These are phyloP conservation scores for Amphipoea oculea DNA, from an alignment of 2,888 invertebrate genomes.

Conservation along the genomic window DNA sequence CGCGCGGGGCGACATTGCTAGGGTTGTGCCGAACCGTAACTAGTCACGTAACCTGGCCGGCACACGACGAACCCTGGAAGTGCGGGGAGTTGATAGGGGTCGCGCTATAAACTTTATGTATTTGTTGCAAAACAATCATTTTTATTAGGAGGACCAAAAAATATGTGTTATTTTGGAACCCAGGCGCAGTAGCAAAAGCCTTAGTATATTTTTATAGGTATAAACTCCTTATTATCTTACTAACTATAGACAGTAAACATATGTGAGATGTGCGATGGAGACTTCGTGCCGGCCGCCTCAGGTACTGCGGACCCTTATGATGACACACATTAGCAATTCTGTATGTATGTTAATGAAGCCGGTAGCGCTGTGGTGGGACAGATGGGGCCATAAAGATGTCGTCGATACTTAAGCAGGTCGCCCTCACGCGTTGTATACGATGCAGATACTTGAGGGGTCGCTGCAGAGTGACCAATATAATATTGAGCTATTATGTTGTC, in stretches of 20 bases:
- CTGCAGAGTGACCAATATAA: not conserved
- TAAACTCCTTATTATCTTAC: too few relatives aligned
- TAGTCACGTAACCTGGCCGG: too few relatives aligned
- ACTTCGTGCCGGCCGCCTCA: not conserved
- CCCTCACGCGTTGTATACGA: too few relatives aligned
- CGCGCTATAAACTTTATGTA: too few relatives aligned
- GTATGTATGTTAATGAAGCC: constrained; percentile 12
- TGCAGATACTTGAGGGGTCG: not conserved
- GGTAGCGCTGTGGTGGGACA: not conserved
- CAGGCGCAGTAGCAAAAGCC: not conserved
- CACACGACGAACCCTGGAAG: too few relatives aligned
- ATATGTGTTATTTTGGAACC: not conserved
- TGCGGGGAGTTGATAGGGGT: too few relatives aligned
- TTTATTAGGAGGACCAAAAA: not conserved
- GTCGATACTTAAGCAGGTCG: not conserved
- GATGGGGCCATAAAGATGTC: constrained; percentile 7
- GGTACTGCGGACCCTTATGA: not conserved
- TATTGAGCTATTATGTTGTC: not conserved
- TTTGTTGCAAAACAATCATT: not conserved
- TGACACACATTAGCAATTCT: not conserved
- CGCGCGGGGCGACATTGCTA: too few relatives aligned
- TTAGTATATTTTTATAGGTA: not conserved
- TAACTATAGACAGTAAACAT: not conserved
- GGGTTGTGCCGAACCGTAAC: too few relatives aligned
- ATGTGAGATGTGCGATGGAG: not conserved